Base-by-base conservation (phyloP, 30 jellyfish, hydroid and myxozoan species). In the Turritopsis dohrnii region DNA sequence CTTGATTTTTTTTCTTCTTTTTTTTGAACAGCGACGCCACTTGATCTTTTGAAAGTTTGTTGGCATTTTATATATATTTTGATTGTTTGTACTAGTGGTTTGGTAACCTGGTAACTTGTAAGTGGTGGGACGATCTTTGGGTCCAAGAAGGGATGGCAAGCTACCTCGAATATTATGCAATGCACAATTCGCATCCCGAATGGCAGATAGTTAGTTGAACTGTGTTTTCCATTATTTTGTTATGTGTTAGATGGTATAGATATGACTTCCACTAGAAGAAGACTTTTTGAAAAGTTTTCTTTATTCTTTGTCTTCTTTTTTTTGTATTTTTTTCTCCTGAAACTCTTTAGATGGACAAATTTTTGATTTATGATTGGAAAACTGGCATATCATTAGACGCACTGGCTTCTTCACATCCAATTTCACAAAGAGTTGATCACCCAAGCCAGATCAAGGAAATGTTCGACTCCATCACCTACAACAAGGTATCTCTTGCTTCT, bases 51-150 rank as follows among this genome's bases (percentile, higher is more conserved):
- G n/a, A n/a, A n/a, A n/a, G n/a, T n/a, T n/a, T n/a, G n/a, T n/a
- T n/a, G n/a, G 13, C 60, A 41, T 41, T 3, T 41, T 41, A 41
- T 13, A 41, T 41, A 5, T 41, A 3, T 41, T 41, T 41, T 41
- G 60, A 41, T 41, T 41, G 13, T 41, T 18, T 60, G 8, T 74
- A 31, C 25, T 75, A 91, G 97, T 91, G 97, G 97, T 91, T 91
- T 69, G 97, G 97, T 21, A 91, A 91, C 71, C 80, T 87, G 54
- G 97, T 91, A 66, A 91, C 97, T 7, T 91, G 97, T 53, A 80
- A 84, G 79, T 91, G 97, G 97, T 91, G 97, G 97, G 88, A 91
- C 52, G 97, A 91, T 66, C 83, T 91, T 17, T 91, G 97, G 97
- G 92, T 91, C 24, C 97, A 91, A 41, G 97, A 91, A 69, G 97